A percentile compares a stretch with the other conserved stretches of the same genome.
Evolutionary conservation across 1,140 invertebrate species (phyloP).

Genomic region (Drosophila obscura): DNA sequence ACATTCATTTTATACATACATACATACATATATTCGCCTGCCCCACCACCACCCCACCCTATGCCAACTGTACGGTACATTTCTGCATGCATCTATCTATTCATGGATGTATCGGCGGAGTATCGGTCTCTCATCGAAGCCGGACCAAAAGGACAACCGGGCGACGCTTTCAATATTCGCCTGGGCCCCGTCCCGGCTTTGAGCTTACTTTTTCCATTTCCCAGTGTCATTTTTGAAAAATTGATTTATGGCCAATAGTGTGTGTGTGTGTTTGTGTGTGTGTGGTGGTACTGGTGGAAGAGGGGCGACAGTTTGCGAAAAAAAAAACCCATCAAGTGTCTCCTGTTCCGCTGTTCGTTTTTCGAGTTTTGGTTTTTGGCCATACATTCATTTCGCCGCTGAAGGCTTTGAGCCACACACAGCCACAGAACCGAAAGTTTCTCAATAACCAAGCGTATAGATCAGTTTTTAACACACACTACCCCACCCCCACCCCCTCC

Average conservation of each 20-base stretch:
- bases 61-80: neutral
- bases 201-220: conserved; percentile 82
- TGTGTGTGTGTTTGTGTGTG: conserved; percentile 27
- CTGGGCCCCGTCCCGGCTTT: conserved; percentile 47
- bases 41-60: no score
- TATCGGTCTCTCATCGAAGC: conserved; percentile 41
- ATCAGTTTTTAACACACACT: conserved; percentile 65
- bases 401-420: conserved; percentile 48
- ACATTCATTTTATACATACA: neutral
- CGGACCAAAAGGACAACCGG: conserved; percentile 22
- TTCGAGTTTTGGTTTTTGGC: conserved; percentile 23
- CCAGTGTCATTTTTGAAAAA: conserved; percentile 82
- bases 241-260: conserved; percentile 80
- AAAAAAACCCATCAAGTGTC: conserved; percentile 78
- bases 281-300: neutral
- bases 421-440: conserved; percentile 58
- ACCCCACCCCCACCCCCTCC: conserved; percentile 18
- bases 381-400: conserved; percentile 57
- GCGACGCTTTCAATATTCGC: conserved; percentile 64
- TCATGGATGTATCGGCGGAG: conserved; percentile 17
- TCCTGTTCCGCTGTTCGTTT: conserved; percentile 20
- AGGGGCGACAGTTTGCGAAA: conserved; percentile 6
- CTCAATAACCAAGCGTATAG: conserved; percentile 67
- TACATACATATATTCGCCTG: no score
- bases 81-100: neutral